phyloP scores from a whole-genome alignment of 1,140 invertebrate species.

The Leptopilina clavipes region DNA sequence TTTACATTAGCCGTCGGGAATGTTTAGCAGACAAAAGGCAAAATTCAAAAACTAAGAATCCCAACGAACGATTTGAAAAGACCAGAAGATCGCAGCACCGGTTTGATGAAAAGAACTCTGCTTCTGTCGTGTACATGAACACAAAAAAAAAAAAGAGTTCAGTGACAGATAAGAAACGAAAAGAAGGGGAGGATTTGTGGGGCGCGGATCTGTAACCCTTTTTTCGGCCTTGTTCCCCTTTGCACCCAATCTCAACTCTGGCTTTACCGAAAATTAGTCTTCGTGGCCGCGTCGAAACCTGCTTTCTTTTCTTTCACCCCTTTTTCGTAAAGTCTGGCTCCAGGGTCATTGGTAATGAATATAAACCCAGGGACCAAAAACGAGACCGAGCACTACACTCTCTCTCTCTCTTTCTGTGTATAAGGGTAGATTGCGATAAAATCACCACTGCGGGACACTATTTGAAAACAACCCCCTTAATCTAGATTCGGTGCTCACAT shows the following conservation, averaged over 20 bases:
- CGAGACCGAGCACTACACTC: not conserved
- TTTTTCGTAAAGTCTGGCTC: constrained; percentile 39
- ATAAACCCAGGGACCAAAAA: constrained; percentile 13
- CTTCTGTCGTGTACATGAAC: too few species aligned
- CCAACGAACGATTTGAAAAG: not conserved
- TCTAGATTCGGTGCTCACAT: constrained; percentile 43
- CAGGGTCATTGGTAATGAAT: constrained; percentile 50
- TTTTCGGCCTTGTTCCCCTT: constrained; percentile 41
- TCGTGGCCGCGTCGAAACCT: constrained; percentile 52
- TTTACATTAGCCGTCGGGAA: too few species aligned
- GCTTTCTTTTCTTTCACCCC: constrained; percentile 47
- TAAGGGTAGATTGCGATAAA: constrained; percentile 55
- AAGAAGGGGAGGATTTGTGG: not conserved
- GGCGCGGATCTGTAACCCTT: constrained; percentile 37
- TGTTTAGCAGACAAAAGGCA: not conserved
- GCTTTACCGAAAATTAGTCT: constrained; percentile 54
- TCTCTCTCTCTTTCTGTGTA: not conserved
- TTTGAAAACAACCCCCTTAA: constrained; percentile 51
- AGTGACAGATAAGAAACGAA: constrained; percentile 11
- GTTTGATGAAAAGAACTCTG: constrained; percentile 12
- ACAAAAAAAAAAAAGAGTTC: not conserved
- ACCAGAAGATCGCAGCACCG: not conserved
- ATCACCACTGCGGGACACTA: constrained; percentile 43
- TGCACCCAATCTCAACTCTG: not conserved
- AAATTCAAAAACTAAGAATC: not conserved